Evolutionary conservation across 2,797 vertebrate genomes (phyloP).

Genomic region (Sciurus carolinensis): DNA sequence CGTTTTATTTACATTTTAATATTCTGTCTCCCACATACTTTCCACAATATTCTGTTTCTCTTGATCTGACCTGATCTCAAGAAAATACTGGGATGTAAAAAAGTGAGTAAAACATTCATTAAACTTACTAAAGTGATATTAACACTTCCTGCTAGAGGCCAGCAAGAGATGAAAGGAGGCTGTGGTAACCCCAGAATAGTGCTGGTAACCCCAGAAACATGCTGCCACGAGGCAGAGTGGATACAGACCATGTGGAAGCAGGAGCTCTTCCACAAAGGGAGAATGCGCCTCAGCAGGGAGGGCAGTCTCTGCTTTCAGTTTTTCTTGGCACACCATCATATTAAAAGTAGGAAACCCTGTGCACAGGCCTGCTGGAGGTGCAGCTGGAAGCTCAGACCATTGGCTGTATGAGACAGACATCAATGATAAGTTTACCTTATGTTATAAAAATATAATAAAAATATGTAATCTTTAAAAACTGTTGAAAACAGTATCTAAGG

Average conservation of each 20-base stretch:
- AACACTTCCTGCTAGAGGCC: constrained; percentile 67
- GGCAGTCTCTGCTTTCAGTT: background rate
- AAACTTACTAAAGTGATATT: background rate
- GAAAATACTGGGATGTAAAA: constrained; percentile 59
- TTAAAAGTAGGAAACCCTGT: background rate
- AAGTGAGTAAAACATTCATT: constrained; percentile 73
- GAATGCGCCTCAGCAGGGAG: too few relatives aligned
- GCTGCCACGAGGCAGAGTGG: constrained; percentile 46
- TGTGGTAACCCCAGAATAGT: constrained; percentile 65
- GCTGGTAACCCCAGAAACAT: constrained; percentile 71
- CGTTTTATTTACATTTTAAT: constrained; percentile 77
- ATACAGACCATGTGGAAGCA: background rate
- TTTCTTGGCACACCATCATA: background rate
- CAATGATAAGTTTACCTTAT: background rate
- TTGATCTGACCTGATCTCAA: constrained; percentile 36
- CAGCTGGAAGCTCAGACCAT: background rate
- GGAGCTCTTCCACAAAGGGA: background rate
- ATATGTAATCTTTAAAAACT: background rate
- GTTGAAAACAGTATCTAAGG: background rate
- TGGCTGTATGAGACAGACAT: background rate
- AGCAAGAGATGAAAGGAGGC: background rate
- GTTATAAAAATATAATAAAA: too few relatives aligned
- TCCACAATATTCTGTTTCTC: background rate
- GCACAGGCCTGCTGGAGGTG: background rate
- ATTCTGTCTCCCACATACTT: constrained; percentile 55